Base-by-base conservation (phyloP, 2,113 vertebrate genomes). In the Chaetodon auriga region DNA sequence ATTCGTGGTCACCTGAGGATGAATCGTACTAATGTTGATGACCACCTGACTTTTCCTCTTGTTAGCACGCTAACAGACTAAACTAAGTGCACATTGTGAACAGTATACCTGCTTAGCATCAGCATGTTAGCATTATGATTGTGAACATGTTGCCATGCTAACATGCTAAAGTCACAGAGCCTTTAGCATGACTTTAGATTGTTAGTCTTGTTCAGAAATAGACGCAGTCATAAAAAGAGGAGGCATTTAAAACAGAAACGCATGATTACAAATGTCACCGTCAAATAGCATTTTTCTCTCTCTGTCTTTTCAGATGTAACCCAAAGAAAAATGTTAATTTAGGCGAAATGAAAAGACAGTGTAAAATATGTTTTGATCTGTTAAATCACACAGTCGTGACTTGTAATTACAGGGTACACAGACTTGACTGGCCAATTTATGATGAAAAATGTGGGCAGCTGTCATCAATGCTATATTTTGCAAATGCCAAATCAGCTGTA, bases 351-450 rank as follows among this genome's bases (percentile, higher is more conserved):
- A 48, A 53, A 79, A 16, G 41, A 76, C 23, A 12, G 46, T 41
- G 2, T 38, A 62, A 66, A 82, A 57, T n/a, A 36, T 36, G 25
- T 63, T 78, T 86, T 58, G 25, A 53, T 78, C 64, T 45, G 46
- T 76, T 62, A 38, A 76, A 69, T 69, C 41, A 55, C 35, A 6
- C 66, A n/a, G 38, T 64, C 43, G 25, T 55, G 64, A 60, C 16
- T 84, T 76, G 80, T 83, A 69, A 89, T 80, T 60, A 84, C 68
- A 25, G 71, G 0, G 10, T 57, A 7, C 21, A 25, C 51, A 78
- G 65, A 49, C 77, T 51, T 51, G 81, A 71, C 66, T 68, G 75
- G 57, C 62, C 62, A 81, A 84, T 81, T 81, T 85, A 51, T 13
- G 62, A 69, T 64, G 58, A 25, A 58, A 73, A 73, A 88, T 66